Evolutionary conservation across 2,888 invertebrate species (phyloP).

Genomic region (Dromius quadrimaculatus): DNA sequence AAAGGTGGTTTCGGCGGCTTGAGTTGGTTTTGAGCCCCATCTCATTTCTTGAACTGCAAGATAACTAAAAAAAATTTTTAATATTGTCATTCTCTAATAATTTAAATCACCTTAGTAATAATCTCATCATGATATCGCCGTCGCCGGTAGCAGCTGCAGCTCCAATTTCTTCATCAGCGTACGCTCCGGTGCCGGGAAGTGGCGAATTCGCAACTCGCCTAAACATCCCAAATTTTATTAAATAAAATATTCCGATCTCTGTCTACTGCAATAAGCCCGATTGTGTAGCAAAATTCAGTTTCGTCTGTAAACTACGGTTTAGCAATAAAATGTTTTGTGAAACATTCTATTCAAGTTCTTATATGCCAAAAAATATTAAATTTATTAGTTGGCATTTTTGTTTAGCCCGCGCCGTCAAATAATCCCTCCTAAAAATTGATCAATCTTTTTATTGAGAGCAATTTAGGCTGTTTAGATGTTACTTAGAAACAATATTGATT

Average conservation of each 20-base stretch:
- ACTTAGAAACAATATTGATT: conserved; percentile 43
- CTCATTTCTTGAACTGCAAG: conserved; percentile 92
- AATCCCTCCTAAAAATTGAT: conserved; percentile 3
- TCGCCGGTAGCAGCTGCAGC: conserved; percentile 93
- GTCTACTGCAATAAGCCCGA: conserved; percentile 94
- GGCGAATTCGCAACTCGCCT: conserved; percentile 85
- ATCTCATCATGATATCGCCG: conserved; percentile 97
- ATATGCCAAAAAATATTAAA: too few relatives aligned
- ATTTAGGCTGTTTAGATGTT: conserved; percentile 14
- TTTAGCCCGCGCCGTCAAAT: too few relatives aligned
- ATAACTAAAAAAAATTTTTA: conserved; percentile 80
- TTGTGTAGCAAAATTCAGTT: too few relatives aligned
- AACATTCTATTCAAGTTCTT: too few relatives aligned
- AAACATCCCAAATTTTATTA: too few relatives aligned
- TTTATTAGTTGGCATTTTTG: too few relatives aligned
- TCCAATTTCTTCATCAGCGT: conserved; percentile 88
- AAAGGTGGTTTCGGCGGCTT: too few relatives aligned
- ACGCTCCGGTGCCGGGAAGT: conserved; percentile 94
- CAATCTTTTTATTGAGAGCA: conserved; percentile 25
- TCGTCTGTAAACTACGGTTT: too few relatives aligned
- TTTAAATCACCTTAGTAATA: conserved; percentile 94
- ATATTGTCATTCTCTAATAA: too few relatives aligned
- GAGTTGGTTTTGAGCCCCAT: conserved; percentile 77
- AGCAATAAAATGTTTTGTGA: too few relatives aligned
- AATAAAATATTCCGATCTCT: conserved; percentile 77